These are phyloP conservation scores for Lagorchestes hirsutus DNA, from an alignment of 2,797 vertebrate genomes.

Conservation along the genomic window DNA sequence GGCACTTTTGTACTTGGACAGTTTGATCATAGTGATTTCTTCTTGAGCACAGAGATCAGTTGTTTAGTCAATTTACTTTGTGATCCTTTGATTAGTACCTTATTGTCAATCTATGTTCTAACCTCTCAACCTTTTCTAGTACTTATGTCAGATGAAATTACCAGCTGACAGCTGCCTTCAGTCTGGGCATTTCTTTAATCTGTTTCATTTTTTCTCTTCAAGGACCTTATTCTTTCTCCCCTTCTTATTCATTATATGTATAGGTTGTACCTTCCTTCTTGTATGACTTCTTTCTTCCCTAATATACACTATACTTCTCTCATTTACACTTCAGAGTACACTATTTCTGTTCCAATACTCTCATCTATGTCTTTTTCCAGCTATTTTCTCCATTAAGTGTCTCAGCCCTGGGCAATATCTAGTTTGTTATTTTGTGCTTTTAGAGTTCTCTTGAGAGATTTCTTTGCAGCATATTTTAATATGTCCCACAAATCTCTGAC, in stretches of 20 bases:
- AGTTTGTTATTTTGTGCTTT: slow-evolving; percentile 51
- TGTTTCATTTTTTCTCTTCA: slow-evolving; percentile 49
- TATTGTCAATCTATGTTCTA: no score
- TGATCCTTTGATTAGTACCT: no score
- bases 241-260: neutral
- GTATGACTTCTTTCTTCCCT: slow-evolving; percentile 16
- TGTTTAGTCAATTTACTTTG: no score
- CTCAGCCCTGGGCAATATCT: slow-evolving; percentile 34
- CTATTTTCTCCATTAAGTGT: slow-evolving; percentile 18
- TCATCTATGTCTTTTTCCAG: slow-evolving; percentile 33
- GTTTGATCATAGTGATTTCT: no score
- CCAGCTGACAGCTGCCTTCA: no score
- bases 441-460: slow-evolving; percentile 30
- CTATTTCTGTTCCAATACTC: slow-evolving; percentile 33
- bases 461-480: slow-evolving; percentile 29
- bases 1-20: no score
- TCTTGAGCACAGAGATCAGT: no score
- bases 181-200: slow-evolving; percentile 30
- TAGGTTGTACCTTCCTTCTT: slow-evolving; percentile 57
- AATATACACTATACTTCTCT: slow-evolving; percentile 45
- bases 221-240: slow-evolving; percentile 13
- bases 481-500: neutral
- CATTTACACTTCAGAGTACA: slow-evolving; percentile 44
- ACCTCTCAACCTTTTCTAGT: no score
- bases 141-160: no score